Base-by-base conservation (phyloP, 2,113 vertebrate genomes). In the Polypterus senegalus region DNA sequence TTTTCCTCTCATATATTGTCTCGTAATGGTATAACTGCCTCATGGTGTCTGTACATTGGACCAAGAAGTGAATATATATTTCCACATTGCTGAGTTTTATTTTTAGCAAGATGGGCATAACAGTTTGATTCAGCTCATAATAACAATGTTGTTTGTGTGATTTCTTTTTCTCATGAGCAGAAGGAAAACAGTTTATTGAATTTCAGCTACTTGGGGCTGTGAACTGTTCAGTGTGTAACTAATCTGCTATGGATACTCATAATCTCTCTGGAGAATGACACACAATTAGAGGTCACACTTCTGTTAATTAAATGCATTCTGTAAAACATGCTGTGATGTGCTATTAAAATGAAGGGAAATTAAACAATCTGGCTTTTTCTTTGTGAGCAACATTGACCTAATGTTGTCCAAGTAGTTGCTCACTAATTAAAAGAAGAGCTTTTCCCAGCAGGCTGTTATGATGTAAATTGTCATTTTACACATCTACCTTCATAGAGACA, bases 191-290 rank as follows among this genome's bases (percentile, higher is more conserved):
- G 9, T 47, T 54, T 47, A 51, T 61, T 61, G 48, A 61, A 51
- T 61, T 61, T 51, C 48, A 47, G 5, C 5, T 54, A 54, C 27
- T 49, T 46, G n/a, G 49, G 52, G 51, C 45, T 54, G 10, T 43
- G 51, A 55, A 62, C 54, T 61, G n/a, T 10, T 47, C 61, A 55
- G 61, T 49, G 52, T 54, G 51, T 11, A 8, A 46, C 61, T 54
- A 6, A 46, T 61, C 54, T 61, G 44, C 9, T 46, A 5, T 46
- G 49, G 51, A 45, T 47, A 45, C 44, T 9, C 45, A 45, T 46
- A 5, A 54, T 46, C 27, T 47, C 52, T n/a, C 45, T 7, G 51
- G 44, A 10, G 49, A 49, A n/a, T 54, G 11, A 9, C 9, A 54
- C 61, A 10, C 45, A 4, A 52, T 8, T 10, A 52, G 10, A 10